phyloP scores from a whole-genome alignment of 1,140 invertebrate genomes.

The Nasonia longicornis region DNA sequence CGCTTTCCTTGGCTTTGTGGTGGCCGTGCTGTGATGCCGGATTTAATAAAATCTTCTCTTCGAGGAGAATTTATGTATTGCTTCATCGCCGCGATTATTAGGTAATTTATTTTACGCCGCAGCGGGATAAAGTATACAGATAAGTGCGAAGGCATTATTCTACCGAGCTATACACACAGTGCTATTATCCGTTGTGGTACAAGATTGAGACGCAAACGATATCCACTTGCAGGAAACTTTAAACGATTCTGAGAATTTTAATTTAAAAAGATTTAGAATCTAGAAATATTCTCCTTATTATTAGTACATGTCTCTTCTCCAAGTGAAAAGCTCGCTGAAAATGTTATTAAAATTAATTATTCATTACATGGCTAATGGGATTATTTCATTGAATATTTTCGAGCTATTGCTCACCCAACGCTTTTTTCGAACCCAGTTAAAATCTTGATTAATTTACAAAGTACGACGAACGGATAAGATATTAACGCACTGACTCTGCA shows the following conservation, averaged over 20 bases:
- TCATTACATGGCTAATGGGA: no score
- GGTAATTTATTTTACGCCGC: slow-evolving; percentile 10
- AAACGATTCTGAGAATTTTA: neutral
- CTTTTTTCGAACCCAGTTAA: no score
- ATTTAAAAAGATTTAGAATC: neutral
- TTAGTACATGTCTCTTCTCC: no score
- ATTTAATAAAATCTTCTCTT: slow-evolving; percentile 9
- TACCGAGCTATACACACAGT: neutral
- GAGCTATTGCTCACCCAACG: no score
- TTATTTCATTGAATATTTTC: no score
- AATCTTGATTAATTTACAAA: no score
- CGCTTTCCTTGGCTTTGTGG: neutral
- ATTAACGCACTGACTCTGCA: no score
- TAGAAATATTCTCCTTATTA: no score
- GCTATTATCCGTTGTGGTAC: neutral
- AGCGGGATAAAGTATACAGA: neutral
- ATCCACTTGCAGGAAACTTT: neutral
- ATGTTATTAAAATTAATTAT: no score
- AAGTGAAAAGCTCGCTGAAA: no score
- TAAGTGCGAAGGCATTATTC: neutral
- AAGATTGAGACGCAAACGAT: neutral
- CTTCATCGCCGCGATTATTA: slow-evolving; percentile 3
- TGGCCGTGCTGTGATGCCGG: neutral
- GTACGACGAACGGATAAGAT: no score
- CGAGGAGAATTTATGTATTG: neutral